These are phyloP conservation scores for Thelaira solivaga DNA, from an alignment of 2,888 invertebrate genomes.

Conservation along the genomic window DNA sequence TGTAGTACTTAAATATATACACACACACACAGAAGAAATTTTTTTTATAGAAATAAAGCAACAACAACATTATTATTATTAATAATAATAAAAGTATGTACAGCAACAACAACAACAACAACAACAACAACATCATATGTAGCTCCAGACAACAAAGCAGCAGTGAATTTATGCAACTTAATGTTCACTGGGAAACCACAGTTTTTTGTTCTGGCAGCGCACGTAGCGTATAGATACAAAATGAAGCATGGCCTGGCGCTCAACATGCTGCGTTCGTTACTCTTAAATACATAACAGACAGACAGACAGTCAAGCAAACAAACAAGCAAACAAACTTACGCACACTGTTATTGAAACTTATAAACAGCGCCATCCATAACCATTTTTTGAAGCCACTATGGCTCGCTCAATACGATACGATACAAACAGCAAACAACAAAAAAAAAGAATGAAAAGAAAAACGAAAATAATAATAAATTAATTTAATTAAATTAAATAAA, in stretches of 20 bases:
- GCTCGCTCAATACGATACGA: neutral
- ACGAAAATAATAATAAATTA: constrained; percentile 70
- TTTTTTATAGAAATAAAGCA: constrained; percentile 31
- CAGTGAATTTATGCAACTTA: constrained; percentile 35
- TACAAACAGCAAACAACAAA: constrained; percentile 20
- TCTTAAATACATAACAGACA: neutral
- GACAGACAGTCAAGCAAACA: too few relatives aligned
- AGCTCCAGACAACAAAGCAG: constrained; percentile 43
- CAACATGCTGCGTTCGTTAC: constrained; percentile 45
- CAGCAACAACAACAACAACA: constrained; percentile 7
- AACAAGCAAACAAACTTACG: neutral
- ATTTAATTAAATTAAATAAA: constrained; percentile 74
- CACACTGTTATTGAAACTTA: neutral
- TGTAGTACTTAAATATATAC: constrained; percentile 70
- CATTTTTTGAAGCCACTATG: neutral
- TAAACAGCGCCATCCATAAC: neutral
- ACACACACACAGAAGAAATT: constrained; percentile 9
- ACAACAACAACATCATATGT: neutral
- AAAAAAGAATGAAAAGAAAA: constrained; percentile 61
- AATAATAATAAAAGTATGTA: neutral
- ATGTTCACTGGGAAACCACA: constrained; percentile 57
- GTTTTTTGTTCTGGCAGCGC: constrained; percentile 29
- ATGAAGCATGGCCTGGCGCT: constrained; percentile 58
- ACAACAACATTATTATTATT: constrained; percentile 3
- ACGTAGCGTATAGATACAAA: too few relatives aligned